Conservation (phyloP, 2,888 invertebrate genomes). For the Idaea straminata region DNA sequence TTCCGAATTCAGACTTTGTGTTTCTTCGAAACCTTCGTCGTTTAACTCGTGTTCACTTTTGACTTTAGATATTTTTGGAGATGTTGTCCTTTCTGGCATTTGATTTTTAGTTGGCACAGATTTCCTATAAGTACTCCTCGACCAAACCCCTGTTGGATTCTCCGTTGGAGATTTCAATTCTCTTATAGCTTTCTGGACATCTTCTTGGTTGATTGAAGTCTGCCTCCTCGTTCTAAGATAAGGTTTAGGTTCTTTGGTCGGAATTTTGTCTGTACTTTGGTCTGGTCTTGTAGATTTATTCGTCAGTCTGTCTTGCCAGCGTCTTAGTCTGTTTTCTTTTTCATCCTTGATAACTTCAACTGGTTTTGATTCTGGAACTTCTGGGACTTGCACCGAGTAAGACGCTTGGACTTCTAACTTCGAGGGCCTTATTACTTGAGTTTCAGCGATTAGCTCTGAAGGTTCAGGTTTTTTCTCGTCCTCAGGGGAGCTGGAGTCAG, state of each 20-base stretch:
- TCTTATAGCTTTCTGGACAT: slow-evolving; percentile 84
- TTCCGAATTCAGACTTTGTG: slow-evolving; percentile 92
- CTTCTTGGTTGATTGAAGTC: slow-evolving; percentile 85
- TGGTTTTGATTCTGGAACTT: slow-evolving; percentile 65
- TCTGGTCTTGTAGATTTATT: slow-evolving; percentile 31
- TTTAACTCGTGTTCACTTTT: slow-evolving; percentile 86
- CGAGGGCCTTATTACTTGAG: slow-evolving; percentile 73
- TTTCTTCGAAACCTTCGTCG: slow-evolving; percentile 95
- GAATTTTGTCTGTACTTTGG: slow-evolving; percentile 68
- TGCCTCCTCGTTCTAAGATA: slow-evolving; percentile 81
- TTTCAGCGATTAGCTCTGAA: slow-evolving; percentile 75
- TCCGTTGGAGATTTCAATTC: slow-evolving; percentile 83
- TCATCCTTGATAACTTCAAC: slow-evolving; percentile 69
- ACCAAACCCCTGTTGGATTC: slow-evolving; percentile 81
- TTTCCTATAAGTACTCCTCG: slow-evolving; percentile 69
- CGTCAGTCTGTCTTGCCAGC: slow-evolving; percentile 86
- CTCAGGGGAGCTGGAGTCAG: slow-evolving; percentile 80
- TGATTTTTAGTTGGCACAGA: slow-evolving; percentile 43
- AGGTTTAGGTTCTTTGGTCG: slow-evolving; percentile 69
- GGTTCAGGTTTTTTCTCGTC: slow-evolving; percentile 76
- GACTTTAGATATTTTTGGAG: slow-evolving; percentile 76
- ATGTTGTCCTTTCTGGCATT: slow-evolving; percentile 55
- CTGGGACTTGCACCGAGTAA: slow-evolving; percentile 65
- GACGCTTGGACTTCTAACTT: slow-evolving; percentile 77
- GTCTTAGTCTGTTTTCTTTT: slow-evolving; percentile 81